Percentiles rank a stretch among this genome's conserved stretches.
Evolutionary conservation across 2,888 invertebrate genomes (phyloP).

Genomic region (Eustalomyia histrio): DNA sequence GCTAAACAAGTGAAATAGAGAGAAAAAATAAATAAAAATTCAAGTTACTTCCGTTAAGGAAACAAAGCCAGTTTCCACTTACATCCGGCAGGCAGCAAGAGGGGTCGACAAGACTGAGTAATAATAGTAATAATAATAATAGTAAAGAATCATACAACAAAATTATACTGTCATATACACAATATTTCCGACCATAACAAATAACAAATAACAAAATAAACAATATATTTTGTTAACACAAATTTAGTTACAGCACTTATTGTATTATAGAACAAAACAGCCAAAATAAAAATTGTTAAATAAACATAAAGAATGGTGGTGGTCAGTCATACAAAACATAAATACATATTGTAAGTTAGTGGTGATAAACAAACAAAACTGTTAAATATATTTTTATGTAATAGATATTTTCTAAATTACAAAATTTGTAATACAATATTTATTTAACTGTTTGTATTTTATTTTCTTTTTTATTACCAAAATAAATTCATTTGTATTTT

Average conservation of each 20-base stretch:
- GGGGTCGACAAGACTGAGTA: constrained; percentile 11
- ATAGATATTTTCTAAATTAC: constrained; percentile 20
- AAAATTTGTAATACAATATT: constrained; percentile 34
- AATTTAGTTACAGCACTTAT: neutral
- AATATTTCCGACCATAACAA: constrained; percentile 37
- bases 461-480: neutral
- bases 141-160: neutral
- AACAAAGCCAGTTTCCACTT: constrained; percentile 56
- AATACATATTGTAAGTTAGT: neutral
- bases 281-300: neutral
- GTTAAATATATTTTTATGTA: neutral
- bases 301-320: neutral
- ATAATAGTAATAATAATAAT: no score
- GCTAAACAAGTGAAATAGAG: neutral
- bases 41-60: constrained; percentile 57
- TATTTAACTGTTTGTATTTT: constrained; percentile 10
- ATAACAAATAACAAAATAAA: neutral
- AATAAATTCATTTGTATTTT: constrained; percentile 2
- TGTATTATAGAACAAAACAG: neutral
- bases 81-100: constrained; percentile 49
- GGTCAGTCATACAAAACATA: neutral
- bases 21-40: neutral
- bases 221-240: constrained; percentile 6
- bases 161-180: constrained; percentile 18
- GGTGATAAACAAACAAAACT: constrained; percentile 11